These are phyloP conservation scores for Megaleporinus macrocephalus DNA, from an alignment of 2,113 vertebrate species.

Conservation along the genomic window DNA sequence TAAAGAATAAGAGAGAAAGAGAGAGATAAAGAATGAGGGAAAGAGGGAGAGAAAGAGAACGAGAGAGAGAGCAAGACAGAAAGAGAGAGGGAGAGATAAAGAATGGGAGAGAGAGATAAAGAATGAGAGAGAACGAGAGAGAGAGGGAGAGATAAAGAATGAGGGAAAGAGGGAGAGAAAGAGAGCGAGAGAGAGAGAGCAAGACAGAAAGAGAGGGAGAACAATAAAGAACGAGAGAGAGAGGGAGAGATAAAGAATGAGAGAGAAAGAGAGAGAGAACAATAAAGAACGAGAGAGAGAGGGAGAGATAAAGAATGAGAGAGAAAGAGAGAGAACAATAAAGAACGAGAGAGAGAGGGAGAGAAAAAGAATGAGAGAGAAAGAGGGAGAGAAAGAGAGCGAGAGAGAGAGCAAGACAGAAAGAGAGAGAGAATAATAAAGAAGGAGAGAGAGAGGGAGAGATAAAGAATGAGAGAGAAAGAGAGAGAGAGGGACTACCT, in stretches of 20 bases:
- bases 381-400: not conserved
- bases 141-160: not conserved
- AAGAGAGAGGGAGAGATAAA: not conserved
- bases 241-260: slow-evolving; percentile 1
- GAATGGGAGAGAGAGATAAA: not conserved
- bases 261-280: too few relatives aligned
- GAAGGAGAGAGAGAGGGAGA: not conserved
- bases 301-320: too few relatives aligned
- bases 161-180: not conserved
- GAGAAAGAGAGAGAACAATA: too few relatives aligned
- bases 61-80: slow-evolving; percentile 9
- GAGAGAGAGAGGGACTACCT: not conserved
- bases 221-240: too few relatives aligned
- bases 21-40: too few relatives aligned
- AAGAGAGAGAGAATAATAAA: not conserved
- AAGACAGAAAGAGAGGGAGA: not conserved
- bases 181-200: not conserved
- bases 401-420: not conserved
- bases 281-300: too few relatives aligned
- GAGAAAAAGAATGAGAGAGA: not conserved
- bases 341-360: too few relatives aligned
- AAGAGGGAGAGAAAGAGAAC: slow-evolving; percentile 2
- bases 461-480: not conserved
- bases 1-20: not conserved
- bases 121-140: slow-evolving; percentile 17